Percentiles rank a stretch among this genome's conserved stretches.
Conservation (phyloP, 2,113 vertebrate species). For the Macheiramphus alcinus region DNA sequence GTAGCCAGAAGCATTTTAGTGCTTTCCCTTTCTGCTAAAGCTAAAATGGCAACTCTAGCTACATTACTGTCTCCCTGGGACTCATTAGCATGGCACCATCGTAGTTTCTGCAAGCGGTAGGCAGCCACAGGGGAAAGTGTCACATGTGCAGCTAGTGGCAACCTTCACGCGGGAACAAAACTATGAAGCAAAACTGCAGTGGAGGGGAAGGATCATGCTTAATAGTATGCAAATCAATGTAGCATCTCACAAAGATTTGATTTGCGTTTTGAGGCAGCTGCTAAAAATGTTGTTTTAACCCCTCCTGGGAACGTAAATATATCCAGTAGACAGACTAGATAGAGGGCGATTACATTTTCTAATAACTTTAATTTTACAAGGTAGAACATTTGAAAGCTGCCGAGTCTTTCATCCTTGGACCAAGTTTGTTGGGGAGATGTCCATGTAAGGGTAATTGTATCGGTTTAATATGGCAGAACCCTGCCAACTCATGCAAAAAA, state of each 20-base stretch:
- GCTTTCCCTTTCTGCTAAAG: neutral
- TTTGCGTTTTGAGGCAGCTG: neutral
- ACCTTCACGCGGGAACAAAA: neutral
- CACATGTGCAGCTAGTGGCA: neutral
- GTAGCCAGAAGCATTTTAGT: conserved; percentile 26
- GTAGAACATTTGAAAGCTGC: neutral
- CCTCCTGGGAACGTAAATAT: neutral
- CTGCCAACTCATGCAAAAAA: neutral
- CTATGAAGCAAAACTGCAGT: neutral
- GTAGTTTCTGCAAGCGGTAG: neutral
- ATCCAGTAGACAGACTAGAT: neutral
- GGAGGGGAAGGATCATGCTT: neutral
- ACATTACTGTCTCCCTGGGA: conserved; percentile 3
- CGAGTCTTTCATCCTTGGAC: neutral
- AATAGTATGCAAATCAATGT: conserved; percentile 31
- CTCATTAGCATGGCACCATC: conserved; percentile 32
- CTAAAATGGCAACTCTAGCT: neutral
- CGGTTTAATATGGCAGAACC: neutral
- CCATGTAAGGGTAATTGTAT: neutral
- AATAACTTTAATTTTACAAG: conserved; percentile 31
- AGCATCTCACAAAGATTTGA: conserved; percentile 21
- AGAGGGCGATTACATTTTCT: conserved; percentile 22
- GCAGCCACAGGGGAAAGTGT: neutral
- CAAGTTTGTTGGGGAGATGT: neutral
- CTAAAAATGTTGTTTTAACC: conserved; percentile 44